Conservation (phyloP, 2,113 vertebrate species). For the Notarius quadriscutis region DNA sequence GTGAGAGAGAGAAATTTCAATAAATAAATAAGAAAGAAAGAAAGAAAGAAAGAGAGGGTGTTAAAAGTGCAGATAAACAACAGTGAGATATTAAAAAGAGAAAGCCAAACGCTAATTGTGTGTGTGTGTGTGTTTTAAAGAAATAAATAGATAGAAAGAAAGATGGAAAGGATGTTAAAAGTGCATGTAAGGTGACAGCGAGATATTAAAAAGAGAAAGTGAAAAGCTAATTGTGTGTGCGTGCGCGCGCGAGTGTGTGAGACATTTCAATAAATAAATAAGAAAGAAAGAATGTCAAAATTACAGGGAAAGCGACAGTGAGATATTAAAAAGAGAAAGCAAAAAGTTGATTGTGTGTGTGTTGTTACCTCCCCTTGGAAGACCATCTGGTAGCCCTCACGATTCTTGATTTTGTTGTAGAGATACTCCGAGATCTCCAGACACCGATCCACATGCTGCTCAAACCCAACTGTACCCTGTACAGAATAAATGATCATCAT, state of each 20-base stretch:
- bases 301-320: too few species aligned
- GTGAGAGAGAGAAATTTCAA: too few species aligned
- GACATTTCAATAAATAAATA: neutral
- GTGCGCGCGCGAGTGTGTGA: too few species aligned
- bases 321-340: too few species aligned
- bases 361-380: slow-evolving; percentile 86
- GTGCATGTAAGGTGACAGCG: too few species aligned
- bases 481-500: slow-evolving; percentile 39
- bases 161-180: neutral
- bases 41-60: neutral
- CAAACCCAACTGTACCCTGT: slow-evolving; percentile 95
- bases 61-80: too few species aligned
- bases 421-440: slow-evolving; percentile 94
- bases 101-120: neutral
- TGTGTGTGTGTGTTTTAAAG: neutral
- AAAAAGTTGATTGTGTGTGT: neutral
- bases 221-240: neutral
- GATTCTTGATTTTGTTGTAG: slow-evolving; percentile 94
- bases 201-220: too few species aligned
- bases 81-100: too few species aligned
- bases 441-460: slow-evolving; percentile 97
- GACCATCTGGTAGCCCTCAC: slow-evolving; percentile 96
- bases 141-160: neutral
- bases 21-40: too few species aligned
- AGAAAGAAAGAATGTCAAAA: neutral